A percentile compares a stretch with the other conserved stretches of the same genome.
Conservation (phyloP, 1,140 invertebrate genomes). For the Trichoplusia ni region DNA sequence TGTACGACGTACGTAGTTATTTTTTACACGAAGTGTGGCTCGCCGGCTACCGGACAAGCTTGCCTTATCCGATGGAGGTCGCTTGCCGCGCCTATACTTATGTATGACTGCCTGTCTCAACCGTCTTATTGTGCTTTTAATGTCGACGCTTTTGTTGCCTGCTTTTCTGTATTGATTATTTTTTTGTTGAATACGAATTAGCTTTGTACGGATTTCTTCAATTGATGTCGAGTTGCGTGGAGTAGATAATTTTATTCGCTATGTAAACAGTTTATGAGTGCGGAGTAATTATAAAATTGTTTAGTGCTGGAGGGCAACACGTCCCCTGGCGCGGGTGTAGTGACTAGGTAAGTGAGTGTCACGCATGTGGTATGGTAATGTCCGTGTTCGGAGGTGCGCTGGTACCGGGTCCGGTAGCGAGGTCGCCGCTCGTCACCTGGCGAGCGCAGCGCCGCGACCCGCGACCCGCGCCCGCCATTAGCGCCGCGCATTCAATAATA, state of each 20-base stretch:
- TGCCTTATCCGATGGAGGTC: constrained; percentile 60
- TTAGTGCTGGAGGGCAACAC: too few species aligned
- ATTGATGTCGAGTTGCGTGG: background rate
- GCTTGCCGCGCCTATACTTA: constrained; percentile 6
- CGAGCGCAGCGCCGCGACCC: constrained; percentile 52
- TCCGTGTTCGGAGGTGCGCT: background rate
- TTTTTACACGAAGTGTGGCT: constrained; percentile 52
- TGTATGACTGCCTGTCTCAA: constrained; percentile 7
- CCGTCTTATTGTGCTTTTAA: constrained; percentile 13
- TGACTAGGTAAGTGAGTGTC: too few species aligned
- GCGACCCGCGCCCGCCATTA: constrained; percentile 65
- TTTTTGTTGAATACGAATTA: constrained; percentile 20
- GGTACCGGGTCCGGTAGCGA: background rate
- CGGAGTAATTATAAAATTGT: too few species aligned
- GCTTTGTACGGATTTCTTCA: constrained; percentile 11
- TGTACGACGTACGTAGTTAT: constrained; percentile 30
- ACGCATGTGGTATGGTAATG: too few species aligned
- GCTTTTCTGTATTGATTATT: constrained; percentile 13
- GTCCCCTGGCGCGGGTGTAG: too few species aligned
- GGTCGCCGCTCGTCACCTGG: constrained; percentile 44
- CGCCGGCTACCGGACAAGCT: constrained; percentile 62
- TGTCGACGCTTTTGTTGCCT: constrained; percentile 18
- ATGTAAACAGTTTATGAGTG: too few species aligned
- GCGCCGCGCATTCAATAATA: constrained; percentile 79
- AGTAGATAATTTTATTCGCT: too few species aligned